Evolutionary conservation across 2,797 vertebrate species (phyloP), one percentile per base, ranked within the genome.

Genomic region (Cynopterus sphinx): DNA sequence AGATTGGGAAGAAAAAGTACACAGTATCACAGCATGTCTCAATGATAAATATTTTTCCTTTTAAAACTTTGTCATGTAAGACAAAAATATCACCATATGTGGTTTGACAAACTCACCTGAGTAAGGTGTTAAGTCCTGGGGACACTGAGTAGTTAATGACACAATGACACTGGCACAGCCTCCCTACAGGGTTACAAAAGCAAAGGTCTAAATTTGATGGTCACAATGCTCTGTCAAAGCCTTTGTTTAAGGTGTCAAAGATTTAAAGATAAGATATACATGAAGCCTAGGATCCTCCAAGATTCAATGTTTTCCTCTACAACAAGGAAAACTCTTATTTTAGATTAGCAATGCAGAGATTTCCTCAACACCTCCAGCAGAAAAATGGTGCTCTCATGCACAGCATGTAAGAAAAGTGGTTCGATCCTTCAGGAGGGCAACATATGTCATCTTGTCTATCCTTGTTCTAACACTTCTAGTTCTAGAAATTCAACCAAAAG

Each of bases 131-230:
- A 99, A 98, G 97, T 99, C 99, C 98, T 99, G 99, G 91, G 99
- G 99, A 98, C 99, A 99, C 97, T 99, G 99, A 70, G 99, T 99
- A 2, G 99, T 99, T 97, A 99, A 98, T 1, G 99, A 99, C 51
- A 99, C 99, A 46, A 99, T 99, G 36, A 99, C 99, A 97, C 99
- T 99, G 59, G 99, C 99, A 98, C 99, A 99, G 97, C 99, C 99
- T 55, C 99, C 99, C 99, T 99, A 89, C 31, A 97, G 95, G 78
- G 93, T 96, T 84, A 85, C 78, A 92, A 95, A 97, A 93, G 96
- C 91, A 59, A 97, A 95, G 74, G 70, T 95, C 75, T 95, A 93
- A 96, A 78, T 94, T 5, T 93, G 67, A 95, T 17, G 39, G 59
- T 81, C 78, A 91, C 31, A 75, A 39, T 67, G 46, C 31, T 77